These are phyloP conservation scores for Trimorus sp. DNA, from an alignment of 2,888 invertebrate species.

Conservation along the genomic window DNA sequence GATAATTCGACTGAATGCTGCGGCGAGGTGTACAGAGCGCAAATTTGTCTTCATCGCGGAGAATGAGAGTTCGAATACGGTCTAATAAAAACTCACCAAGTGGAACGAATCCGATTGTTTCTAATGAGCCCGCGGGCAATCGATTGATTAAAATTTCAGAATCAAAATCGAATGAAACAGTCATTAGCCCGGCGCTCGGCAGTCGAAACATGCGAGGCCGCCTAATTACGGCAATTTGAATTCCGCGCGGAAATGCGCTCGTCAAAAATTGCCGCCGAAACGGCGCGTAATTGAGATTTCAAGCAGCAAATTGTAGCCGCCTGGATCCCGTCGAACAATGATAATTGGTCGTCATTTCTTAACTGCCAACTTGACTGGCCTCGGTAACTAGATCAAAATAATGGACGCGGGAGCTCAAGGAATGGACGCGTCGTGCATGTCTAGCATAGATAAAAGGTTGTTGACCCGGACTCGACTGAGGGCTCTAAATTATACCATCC, in stretches of 20 bases:
- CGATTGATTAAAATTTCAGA: slow-evolving; percentile 31
- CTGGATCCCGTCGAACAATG: slow-evolving; percentile 31
- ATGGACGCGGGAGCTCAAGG: slow-evolving; percentile 46
- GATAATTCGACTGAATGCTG: no score
- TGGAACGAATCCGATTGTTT: slow-evolving; percentile 25
- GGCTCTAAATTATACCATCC: slow-evolving; percentile 54
- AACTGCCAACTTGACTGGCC: slow-evolving; percentile 37
- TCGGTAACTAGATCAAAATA: slow-evolving; percentile 53
- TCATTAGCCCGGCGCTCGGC: slow-evolving; percentile 4
- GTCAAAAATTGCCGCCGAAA: slow-evolving; percentile 25
- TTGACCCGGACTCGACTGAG: slow-evolving; percentile 49
- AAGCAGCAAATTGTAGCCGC: not conserved
- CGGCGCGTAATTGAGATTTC: slow-evolving; percentile 20
- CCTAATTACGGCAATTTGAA: slow-evolving; percentile 35
- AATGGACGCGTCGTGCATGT: slow-evolving; percentile 61
- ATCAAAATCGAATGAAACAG: slow-evolving; percentile 31
- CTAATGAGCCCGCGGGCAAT: slow-evolving; percentile 27
- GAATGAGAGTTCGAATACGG: slow-evolving; percentile 13
- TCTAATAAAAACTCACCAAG: slow-evolving; percentile 23
- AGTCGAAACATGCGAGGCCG: slow-evolving; percentile 20
- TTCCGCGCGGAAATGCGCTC: slow-evolving; percentile 30
- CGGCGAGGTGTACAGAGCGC: no score
- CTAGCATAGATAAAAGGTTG: slow-evolving; percentile 61
- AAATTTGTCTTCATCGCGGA: no score
- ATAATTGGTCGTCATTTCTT: slow-evolving; percentile 50